A percentile compares a stretch with the other conserved stretches of the same genome.
Conservation (phyloP, 2,888 invertebrate species). For the Rhagium mordax region DNA sequence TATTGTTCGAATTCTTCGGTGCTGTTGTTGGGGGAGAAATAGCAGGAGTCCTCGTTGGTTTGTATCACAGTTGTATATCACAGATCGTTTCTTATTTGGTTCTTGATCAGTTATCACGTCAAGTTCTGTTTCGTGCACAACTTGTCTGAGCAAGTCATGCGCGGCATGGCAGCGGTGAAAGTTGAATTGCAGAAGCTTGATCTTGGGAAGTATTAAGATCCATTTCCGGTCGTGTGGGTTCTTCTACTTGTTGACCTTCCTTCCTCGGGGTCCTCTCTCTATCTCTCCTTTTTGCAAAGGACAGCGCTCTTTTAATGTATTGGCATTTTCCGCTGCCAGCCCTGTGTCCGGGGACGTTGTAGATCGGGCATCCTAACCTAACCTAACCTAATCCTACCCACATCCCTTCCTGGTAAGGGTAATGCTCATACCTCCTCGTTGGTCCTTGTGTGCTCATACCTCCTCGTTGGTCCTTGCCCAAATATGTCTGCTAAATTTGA, state of each 20-base stretch:
- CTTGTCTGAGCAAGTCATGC: too few relatives aligned
- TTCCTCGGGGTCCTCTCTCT: background rate
- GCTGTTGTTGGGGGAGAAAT: conserved; percentile 40
- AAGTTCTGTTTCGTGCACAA: background rate
- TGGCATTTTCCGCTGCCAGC: background rate
- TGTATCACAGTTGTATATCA: too few relatives aligned
- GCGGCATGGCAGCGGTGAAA: background rate
- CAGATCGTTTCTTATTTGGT: background rate
- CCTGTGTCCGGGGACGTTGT: conserved; percentile 29
- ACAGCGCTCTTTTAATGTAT: background rate
- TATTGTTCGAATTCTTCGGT: conserved; percentile 34
- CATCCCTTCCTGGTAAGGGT: too few relatives aligned
- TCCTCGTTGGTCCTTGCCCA: too few relatives aligned
- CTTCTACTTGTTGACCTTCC: background rate
- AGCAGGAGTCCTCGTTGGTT: conserved; percentile 18
- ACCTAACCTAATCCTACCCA: too few relatives aligned
- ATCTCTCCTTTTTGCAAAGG: background rate
- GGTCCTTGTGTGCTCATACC: too few relatives aligned
- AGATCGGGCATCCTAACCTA: conserved; percentile 42
- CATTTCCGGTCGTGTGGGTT: background rate
- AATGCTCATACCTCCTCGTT: too few relatives aligned
- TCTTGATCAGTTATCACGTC: background rate
- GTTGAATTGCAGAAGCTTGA: too few relatives aligned
- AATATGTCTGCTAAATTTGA: too few relatives aligned
- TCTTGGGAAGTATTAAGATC: too few relatives aligned